A percentile compares a stretch with the other conserved stretches of the same genome.
Conservation (phyloP, 2,113 vertebrate species). For the Oplegnathus fasciatus region DNA sequence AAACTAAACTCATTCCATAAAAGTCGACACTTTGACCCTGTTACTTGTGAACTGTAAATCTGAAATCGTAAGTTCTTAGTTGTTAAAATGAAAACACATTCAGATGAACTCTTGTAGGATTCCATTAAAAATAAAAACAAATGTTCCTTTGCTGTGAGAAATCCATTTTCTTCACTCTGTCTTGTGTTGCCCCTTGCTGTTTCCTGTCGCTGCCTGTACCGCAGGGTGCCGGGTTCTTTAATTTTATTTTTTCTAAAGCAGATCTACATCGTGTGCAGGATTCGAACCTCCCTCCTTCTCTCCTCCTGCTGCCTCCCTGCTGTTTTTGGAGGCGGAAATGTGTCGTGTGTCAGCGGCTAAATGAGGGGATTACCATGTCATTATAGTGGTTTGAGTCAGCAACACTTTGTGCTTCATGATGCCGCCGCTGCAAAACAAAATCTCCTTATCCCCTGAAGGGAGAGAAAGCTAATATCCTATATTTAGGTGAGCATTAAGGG, state of each 20-base stretch:
- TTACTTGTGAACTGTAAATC: too few species aligned
- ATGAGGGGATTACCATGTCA: constrained; percentile 78
- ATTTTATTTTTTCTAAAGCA: neutral
- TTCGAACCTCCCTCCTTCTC: constrained; percentile 5
- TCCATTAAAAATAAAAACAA: neutral
- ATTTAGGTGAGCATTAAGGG: constrained; percentile 73
- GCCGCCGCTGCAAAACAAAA: constrained; percentile 62
- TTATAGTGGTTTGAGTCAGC: constrained; percentile 73
- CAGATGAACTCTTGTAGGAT: neutral
- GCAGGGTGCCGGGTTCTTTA: neutral
- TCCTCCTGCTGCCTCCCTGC: neutral
- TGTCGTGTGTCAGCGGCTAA: constrained; percentile 64
- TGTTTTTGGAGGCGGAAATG: constrained; percentile 41
- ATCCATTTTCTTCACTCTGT: neutral
- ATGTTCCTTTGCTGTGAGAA: neutral
- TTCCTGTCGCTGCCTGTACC: neutral
- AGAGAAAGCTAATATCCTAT: constrained; percentile 68
- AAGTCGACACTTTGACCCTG: too few species aligned
- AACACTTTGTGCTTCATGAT: constrained; percentile 54
- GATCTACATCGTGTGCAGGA: neutral
- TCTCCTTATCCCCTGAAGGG: constrained; percentile 63
- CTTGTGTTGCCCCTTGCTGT: neutral
- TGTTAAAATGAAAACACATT: neutral
- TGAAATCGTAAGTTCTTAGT: too few species aligned
- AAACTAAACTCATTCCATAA: too few species aligned